phyloP scores from a whole-genome alignment of 1,140 invertebrate genomes.

The Anoplolepis gracilipes region DNA sequence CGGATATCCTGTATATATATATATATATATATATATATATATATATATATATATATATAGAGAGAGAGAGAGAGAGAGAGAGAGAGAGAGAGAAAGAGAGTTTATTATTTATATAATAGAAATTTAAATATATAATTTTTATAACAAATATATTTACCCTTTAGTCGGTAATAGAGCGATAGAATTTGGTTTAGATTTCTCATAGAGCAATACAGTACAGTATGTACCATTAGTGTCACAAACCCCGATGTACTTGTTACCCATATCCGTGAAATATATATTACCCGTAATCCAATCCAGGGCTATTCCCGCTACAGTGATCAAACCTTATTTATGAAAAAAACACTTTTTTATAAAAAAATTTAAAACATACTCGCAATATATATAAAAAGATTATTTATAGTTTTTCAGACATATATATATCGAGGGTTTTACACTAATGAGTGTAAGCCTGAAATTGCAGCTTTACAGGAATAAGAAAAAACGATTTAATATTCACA shows the following conservation, averaged over 20 bases:
- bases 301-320: conserved; percentile 91
- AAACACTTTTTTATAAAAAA: not conserved
- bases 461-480: no score
- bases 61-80: no score
- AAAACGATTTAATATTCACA: no score
- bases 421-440: no score
- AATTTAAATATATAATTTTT: not conserved
- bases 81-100: no score
- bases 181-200: conserved; percentile 88
- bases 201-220: conserved; percentile 88
- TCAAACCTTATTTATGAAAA: conserved; percentile 87
- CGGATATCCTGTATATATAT: no score
- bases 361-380: conserved; percentile 7
- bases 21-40: not conserved
- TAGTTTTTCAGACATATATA: not conserved
- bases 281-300: conserved; percentile 94
- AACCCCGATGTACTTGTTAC: conserved; percentile 90
- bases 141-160: conserved; percentile 84
- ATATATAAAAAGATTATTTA: not conserved
- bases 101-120: not conserved
- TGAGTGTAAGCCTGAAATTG: no score
- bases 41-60: no score
- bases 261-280: conserved; percentile 93
- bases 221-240: conserved; percentile 88
- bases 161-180: conserved; percentile 88